Evolutionary conservation across 2,888 invertebrate species (phyloP).

Genomic region (Tetrapedia diversipes): DNA sequence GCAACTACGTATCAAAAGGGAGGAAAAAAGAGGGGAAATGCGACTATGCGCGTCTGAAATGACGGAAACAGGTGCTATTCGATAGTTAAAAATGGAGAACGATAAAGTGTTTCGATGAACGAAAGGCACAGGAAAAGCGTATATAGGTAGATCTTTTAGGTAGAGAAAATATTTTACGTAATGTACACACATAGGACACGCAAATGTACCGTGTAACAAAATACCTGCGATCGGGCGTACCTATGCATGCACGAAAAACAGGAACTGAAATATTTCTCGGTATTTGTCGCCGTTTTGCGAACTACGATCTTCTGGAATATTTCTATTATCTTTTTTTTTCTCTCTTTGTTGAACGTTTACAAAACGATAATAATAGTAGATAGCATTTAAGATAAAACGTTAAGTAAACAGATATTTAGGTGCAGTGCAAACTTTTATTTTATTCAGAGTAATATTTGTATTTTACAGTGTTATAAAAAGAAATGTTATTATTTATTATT

Average conservation of each 20-base stretch:
- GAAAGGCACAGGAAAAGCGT: constrained; percentile 40
- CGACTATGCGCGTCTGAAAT: constrained; percentile 57
- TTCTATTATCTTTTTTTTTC: neutral
- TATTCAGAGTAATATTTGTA: neutral
- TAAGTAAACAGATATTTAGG: neutral
- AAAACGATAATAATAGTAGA: neutral
- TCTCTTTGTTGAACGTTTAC: neutral
- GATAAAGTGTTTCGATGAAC: constrained; percentile 36
- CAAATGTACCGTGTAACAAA: constrained; percentile 24
- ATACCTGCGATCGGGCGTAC: constrained; percentile 31
- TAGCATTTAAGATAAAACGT: neutral
- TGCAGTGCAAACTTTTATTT: neutral
- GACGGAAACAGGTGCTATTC: constrained; percentile 75
- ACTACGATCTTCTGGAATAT: neutral
- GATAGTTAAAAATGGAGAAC: constrained; percentile 61
- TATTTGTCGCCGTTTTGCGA: constrained; percentile 32
- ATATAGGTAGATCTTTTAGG: constrained; percentile 75
- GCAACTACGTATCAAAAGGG: constrained; percentile 22
- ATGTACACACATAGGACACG: constrained; percentile 50
- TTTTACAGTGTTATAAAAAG: neutral
- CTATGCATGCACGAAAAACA: constrained; percentile 24
- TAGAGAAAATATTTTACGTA: constrained; percentile 74
- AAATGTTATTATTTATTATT: neutral
- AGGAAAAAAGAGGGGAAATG: constrained; percentile 18
- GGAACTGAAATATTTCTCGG: constrained; percentile 22